Percentiles rank a stretch among this genome's conserved stretches.
Evolutionary conservation across 2,797 vertebrate genomes (phyloP).

Genomic region (Scolopax rusticola): DNA sequence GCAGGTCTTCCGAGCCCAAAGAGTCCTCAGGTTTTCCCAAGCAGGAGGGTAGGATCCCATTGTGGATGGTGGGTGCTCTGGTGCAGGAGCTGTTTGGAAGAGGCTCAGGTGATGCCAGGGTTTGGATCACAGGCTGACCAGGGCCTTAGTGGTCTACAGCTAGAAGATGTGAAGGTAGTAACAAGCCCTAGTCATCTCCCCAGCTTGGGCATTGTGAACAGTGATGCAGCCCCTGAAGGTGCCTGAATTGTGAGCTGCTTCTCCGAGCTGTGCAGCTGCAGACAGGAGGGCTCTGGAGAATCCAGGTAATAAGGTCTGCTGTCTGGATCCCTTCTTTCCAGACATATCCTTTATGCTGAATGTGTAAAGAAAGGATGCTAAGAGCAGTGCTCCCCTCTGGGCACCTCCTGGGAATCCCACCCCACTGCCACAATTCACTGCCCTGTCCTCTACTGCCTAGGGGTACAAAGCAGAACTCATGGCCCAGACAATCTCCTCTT

Average conservation of each 20-base stretch:
- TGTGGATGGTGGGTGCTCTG: background rate
- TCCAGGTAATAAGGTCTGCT: background rate
- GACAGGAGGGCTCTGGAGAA: background rate
- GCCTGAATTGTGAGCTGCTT: background rate
- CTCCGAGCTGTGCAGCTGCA: background rate
- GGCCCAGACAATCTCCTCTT: constrained; percentile 38
- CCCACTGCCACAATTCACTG: background rate
- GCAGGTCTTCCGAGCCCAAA: background rate
- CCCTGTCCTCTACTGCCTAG: background rate
- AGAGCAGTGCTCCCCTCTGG: background rate
- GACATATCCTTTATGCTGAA: background rate
- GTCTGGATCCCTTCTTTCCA: background rate
- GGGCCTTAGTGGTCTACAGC: background rate
- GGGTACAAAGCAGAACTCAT: constrained; percentile 18
- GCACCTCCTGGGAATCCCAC: background rate
- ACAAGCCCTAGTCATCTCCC: background rate
- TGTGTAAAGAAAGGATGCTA: background rate
- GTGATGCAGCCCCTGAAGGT: rapidly evolving
- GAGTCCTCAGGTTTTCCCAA: background rate
- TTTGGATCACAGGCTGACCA: background rate
- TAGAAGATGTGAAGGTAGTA: background rate
- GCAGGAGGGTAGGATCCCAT: background rate
- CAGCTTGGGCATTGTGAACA: rapidly evolving
- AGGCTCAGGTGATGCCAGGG: rapidly evolving
- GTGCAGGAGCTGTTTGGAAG: background rate